Evolutionary conservation across 35 echinoderm and acorn worm species (phyloP).

Genomic region (Lytechinus variegatus): DNA sequence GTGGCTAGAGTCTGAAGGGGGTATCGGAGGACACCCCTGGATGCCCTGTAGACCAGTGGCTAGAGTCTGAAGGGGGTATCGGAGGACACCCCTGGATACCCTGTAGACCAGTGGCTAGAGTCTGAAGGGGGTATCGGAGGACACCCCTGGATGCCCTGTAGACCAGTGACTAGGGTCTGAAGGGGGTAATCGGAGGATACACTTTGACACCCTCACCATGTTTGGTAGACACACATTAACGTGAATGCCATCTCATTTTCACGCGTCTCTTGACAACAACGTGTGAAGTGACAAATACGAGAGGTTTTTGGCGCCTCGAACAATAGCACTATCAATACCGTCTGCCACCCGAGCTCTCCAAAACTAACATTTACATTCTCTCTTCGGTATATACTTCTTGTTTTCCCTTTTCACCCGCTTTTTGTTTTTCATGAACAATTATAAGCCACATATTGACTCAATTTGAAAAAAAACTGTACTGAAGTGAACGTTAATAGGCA

Average conservation of each 20-base stretch:
- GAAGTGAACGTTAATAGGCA: too few species aligned
- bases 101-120: too few species aligned
- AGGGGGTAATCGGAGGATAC: neutral
- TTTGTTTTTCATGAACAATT: neutral
- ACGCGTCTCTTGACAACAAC: neutral
- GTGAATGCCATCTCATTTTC: conserved; percentile 1
- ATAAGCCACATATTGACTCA: neutral
- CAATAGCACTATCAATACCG: neutral
- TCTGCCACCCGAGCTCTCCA: neutral
- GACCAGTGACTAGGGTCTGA: too few species aligned
- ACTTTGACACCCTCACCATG: neutral
- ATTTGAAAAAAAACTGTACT: too few species aligned
- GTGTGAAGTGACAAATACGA: conserved; percentile 2
- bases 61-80: too few species aligned
- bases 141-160: too few species aligned
- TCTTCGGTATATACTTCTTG: neutral
- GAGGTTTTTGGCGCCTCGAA: neutral
- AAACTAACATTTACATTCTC: conserved; percentile 15
- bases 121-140: too few species aligned
- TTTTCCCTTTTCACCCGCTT: neutral
- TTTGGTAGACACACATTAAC: conserved; percentile 12
- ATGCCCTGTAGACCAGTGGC: too few species aligned
- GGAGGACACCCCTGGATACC: too few species aligned
- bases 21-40: too few species aligned
- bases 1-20: too few species aligned